Conservation (phyloP, 2,113 vertebrate genomes). For the Bombycilla garrulus region DNA sequence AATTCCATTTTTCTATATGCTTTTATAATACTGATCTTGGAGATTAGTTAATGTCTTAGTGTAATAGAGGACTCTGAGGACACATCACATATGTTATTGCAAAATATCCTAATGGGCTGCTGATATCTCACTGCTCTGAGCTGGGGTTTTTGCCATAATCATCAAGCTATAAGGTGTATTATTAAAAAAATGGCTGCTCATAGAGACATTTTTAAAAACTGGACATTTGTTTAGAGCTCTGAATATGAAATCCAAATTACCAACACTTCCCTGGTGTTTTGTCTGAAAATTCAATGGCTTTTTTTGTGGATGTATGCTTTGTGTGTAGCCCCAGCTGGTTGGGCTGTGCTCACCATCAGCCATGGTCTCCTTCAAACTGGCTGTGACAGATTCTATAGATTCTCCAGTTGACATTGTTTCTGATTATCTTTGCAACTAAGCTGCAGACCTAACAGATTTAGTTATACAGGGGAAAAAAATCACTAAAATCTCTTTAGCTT, state of each 20-base stretch:
- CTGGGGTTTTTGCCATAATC: background rate
- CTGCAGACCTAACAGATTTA: background rate
- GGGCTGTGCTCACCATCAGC: background rate
- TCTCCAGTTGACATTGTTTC: background rate
- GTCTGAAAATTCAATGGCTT: background rate
- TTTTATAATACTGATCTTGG: background rate
- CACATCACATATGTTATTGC: background rate
- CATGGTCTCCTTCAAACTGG: slow-evolving; percentile 33
- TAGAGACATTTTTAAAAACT: background rate
- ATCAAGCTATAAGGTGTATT: background rate
- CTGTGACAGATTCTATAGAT: slow-evolving; percentile 2
- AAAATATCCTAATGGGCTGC: background rate
- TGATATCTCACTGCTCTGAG: background rate
- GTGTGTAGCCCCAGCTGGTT: background rate
- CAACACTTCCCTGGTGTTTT: background rate
- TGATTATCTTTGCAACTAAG: slow-evolving; percentile 4
- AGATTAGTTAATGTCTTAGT: background rate
- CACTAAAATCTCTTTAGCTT: background rate
- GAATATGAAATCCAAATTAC: background rate
- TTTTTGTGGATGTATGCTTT: background rate
- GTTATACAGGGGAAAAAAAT: background rate
- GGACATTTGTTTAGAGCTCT: background rate
- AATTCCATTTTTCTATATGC: background rate
- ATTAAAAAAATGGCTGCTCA: background rate
- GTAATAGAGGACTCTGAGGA: background rate